Evolutionary conservation across 2,888 invertebrate species (phyloP).

Genomic region (Synergus japonicus): DNA sequence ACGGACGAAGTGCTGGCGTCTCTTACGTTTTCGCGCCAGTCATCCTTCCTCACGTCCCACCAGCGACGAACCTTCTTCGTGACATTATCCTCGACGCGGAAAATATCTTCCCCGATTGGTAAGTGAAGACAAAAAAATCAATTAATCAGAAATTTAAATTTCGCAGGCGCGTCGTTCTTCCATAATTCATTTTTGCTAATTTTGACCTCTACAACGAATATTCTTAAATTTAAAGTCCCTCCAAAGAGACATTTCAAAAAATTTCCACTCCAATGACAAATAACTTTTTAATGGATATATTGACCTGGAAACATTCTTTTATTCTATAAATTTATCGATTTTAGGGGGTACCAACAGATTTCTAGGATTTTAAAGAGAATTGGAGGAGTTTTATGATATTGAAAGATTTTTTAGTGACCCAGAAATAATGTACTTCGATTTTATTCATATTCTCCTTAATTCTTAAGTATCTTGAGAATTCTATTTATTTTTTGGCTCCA

Average conservation of each 20-base stretch:
- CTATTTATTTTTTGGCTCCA: slow-evolving; percentile 10
- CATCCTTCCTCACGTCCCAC: slow-evolving; percentile 74
- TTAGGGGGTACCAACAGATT: too few species aligned
- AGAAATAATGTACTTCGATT: neutral
- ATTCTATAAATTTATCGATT: neutral
- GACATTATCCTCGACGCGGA: slow-evolving; percentile 72
- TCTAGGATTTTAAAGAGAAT: too few species aligned
- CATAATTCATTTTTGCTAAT: slow-evolving; percentile 7
- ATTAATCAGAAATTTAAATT: neutral
- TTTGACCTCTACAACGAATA: neutral
- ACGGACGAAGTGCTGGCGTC: slow-evolving; percentile 72
- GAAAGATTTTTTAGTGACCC: too few species aligned
- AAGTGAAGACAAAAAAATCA: slow-evolving; percentile 54
- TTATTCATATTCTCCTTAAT: neutral
- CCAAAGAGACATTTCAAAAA: too few species aligned
- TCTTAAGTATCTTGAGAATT: neutral
- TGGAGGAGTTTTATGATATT: too few species aligned
- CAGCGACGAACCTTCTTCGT: slow-evolving; percentile 72
- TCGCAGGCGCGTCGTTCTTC: neutral
- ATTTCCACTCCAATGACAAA: neutral
- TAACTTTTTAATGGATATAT: neutral
- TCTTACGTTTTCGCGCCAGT: slow-evolving; percentile 74
- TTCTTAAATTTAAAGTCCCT: too few species aligned
- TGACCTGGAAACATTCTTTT: neutral
- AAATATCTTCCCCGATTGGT: slow-evolving; percentile 72